Evolutionary conservation across 2,888 invertebrate genomes (phyloP).

Genomic region (Oscheius sp.): DNA sequence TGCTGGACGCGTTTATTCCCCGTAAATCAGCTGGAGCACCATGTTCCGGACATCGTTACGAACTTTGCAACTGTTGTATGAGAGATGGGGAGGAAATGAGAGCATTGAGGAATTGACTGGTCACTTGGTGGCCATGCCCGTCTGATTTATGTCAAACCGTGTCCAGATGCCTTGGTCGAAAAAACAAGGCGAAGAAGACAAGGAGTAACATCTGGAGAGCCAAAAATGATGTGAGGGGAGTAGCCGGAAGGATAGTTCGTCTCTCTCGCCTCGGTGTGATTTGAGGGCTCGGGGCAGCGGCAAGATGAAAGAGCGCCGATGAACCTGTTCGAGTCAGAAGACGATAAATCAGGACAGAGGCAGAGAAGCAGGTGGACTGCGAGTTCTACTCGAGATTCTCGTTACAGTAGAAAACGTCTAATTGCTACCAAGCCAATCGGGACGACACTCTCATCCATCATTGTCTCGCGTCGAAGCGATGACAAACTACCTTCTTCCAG

Average conservation of each 20-base stretch:
- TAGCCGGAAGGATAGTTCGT: background rate
- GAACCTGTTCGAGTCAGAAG: constrained; percentile 40
- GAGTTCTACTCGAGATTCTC: background rate
- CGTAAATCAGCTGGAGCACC: constrained; percentile 11
- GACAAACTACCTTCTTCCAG: background rate
- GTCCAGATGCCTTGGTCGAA: constrained; percentile 29
- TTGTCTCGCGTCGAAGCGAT: background rate
- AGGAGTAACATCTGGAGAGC: background rate
- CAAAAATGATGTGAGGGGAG: too few species aligned
- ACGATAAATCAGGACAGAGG: constrained; percentile 33
- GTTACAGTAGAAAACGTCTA: constrained; percentile 12
- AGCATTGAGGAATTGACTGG: constrained; percentile 5
- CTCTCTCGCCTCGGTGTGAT: constrained; percentile 7
- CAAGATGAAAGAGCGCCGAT: constrained; percentile 32
- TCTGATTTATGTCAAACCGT: constrained; percentile 36
- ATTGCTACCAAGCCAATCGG: constrained; percentile 21
- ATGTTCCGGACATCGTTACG: constrained; percentile 10
- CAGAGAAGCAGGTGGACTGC: constrained; percentile 16
- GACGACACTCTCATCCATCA: background rate
- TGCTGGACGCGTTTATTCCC: background rate
- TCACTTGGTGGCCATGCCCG: constrained; percentile 9
- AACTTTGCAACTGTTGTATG: too few species aligned
- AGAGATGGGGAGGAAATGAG: too few species aligned
- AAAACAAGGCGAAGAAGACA: background rate
- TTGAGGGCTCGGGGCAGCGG: constrained; percentile 22